Conservation (phyloP, 92 coral and sea anemone species). For the Montipora capitata region DNA sequence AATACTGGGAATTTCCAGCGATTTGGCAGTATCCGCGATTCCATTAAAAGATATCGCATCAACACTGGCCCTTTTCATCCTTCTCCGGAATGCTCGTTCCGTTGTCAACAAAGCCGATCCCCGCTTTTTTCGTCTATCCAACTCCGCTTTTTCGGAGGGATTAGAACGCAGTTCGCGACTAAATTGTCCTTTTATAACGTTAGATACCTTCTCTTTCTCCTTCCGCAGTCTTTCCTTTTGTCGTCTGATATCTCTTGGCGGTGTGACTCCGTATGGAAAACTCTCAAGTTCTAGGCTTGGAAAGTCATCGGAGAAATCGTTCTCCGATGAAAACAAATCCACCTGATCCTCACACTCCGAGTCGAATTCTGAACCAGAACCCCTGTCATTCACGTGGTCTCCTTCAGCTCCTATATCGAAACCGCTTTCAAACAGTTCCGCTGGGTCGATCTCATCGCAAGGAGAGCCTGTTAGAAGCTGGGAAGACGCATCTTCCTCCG, state of each 20-base stretch:
- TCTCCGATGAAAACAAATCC: constrained; percentile 68
- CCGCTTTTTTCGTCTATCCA: constrained; percentile 75
- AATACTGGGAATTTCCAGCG: constrained; percentile 82
- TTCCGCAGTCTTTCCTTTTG: constrained; percentile 77
- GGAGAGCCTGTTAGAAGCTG: constrained; percentile 67
- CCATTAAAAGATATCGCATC: constrained; percentile 54
- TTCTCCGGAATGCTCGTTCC: constrained; percentile 85
- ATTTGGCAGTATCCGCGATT: constrained; percentile 55
- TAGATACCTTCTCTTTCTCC: constrained; percentile 53
- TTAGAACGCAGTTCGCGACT: constrained; percentile 40
- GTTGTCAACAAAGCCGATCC: constrained; percentile 73
- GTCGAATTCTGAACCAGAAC: constrained; percentile 54
- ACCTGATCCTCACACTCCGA: constrained; percentile 72
- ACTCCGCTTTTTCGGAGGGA: constrained; percentile 68
- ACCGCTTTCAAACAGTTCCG: constrained; percentile 79
- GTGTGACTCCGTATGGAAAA: constrained; percentile 77
- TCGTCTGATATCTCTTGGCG: constrained; percentile 89
- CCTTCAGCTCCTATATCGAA: constrained; percentile 6
- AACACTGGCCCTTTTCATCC: constrained; percentile 79
- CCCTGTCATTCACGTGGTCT: constrained; percentile 60
- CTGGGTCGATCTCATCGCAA: constrained; percentile 81
- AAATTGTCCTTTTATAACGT: constrained; percentile 51
- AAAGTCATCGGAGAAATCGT: constrained; percentile 59
- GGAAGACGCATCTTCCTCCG: constrained; percentile 75
- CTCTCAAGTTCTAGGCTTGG: constrained; percentile 41